Evolutionary conservation across 2,113 vertebrate genomes (phyloP), one percentile per base, ranked within the genome.

Genomic region (Lates calcarifer): DNA sequence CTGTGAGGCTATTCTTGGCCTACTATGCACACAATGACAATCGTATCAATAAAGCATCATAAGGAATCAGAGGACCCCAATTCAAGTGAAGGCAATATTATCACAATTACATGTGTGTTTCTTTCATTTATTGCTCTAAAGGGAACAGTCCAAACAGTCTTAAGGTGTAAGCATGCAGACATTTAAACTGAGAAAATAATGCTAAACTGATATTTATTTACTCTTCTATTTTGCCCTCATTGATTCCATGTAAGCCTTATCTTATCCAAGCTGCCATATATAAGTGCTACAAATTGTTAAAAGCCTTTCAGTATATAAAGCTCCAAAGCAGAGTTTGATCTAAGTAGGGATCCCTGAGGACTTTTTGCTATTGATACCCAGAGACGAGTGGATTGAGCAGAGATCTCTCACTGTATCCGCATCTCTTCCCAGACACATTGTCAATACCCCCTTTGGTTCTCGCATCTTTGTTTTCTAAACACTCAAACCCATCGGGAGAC

Each of bases 321-420:
- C 70, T 70, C 68, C 28, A 63, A 72, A 64, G 68, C 31, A 63
- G 71, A 72, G 60, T 75, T 83, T 79, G 57, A 83, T 84, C 78
- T 64, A 57, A 86, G 79, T 49, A 71, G n/a, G 33, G 56, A 83
- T 87, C 87, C 81, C 90, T 2, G 9, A 53, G 79, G 88, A 75
- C 64, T 1, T 81, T 77, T 62, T 37, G 47, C 53, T 83, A 91
- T 89, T 87, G 86, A 91, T 78, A 87, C 70, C 51, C 18, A 0
- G 31, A 86, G 70, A 90, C 63, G 45, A 87, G 83, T 68, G 89
- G 91, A 90, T 86, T 86, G 79, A 85, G 73, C 45, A 81, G 69
- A 78, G 77, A 88, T 79, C 74, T 89, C 45, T 20, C 51, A 82
- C 77, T 71, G 69, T 74, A 82, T 82, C 77, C 24, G 9, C 18